These are phyloP conservation scores for Oreochromis mossambicus DNA, from an alignment of 2,797 vertebrate species.

Conservation along the genomic window DNA sequence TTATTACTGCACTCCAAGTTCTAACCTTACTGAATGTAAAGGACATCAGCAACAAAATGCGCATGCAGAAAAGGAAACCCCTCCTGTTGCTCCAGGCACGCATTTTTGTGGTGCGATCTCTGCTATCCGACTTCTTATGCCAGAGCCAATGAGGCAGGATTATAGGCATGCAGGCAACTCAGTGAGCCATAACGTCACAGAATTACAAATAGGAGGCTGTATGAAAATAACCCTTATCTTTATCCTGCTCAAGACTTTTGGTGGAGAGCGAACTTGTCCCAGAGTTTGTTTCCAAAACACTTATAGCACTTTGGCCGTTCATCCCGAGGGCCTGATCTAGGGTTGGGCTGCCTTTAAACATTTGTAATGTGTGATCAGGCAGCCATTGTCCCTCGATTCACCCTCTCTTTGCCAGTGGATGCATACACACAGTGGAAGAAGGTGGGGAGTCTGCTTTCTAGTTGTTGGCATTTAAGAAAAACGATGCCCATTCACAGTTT, in stretches of 20 bases:
- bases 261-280: conserved; percentile 1
- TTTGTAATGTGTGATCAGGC: conserved; percentile 50
- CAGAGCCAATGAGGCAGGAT: conserved; percentile 26
- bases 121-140: neutral
- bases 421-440: conserved; percentile 34
- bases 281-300: conserved; percentile 2
- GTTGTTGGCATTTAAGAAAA: conserved; percentile 55
- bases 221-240: conserved; percentile 28
- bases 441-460: conserved; percentile 56
- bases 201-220: conserved; percentile 26
- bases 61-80: neutral
- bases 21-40: conserved; percentile 10
- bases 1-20: neutral
- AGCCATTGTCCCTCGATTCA: conserved; percentile 50
- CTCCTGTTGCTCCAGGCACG: conserved; percentile 1
- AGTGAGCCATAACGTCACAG: conserved; percentile 35
- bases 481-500: conserved; percentile 55
- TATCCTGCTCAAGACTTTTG: conserved; percentile 29
- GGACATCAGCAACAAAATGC: conserved; percentile 10
- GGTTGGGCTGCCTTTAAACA: conserved; percentile 43
- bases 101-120: neutral
- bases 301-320: conserved; percentile 22
- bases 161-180: neutral
- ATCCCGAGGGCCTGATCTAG: neutral
- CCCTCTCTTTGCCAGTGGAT: conserved; percentile 47